Percentiles rank a stretch among this genome's conserved stretches.
Conservation (phyloP, 2,888 invertebrate genomes). For the Heteromurus nitidus region DNA sequence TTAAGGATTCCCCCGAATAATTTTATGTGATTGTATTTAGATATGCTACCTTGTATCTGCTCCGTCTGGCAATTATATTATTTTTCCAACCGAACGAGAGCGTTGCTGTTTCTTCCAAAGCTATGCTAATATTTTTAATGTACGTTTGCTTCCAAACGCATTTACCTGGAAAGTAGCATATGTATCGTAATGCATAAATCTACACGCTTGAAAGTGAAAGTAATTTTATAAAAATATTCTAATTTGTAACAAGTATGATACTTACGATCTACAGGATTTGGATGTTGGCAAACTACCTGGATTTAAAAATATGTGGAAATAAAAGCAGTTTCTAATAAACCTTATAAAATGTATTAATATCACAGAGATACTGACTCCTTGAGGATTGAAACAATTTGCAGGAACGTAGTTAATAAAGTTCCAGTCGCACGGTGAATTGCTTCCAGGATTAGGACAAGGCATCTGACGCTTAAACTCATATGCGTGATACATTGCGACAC, state of each 20-base stretch:
- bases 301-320: too few relatives aligned
- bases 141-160: neutral
- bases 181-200: too few relatives aligned
- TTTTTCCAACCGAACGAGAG: neutral
- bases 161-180: too few relatives aligned
- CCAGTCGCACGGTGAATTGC: conserved; percentile 12
- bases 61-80: neutral
- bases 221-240: neutral
- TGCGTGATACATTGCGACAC: conserved; percentile 4
- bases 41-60: conserved; percentile 8
- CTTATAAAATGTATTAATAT: neutral
- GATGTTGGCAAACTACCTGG: too few relatives aligned
- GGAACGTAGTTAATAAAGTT: conserved; percentile 30
- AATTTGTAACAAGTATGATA: too few relatives aligned
- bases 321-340: too few relatives aligned
- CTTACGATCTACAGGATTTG: too few relatives aligned
- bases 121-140: neutral
- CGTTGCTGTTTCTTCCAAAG: neutral
- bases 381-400: conserved; percentile 27
- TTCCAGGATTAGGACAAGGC: neutral
- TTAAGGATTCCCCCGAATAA: too few relatives aligned
- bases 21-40: too few relatives aligned
- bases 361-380: conserved; percentile 14
- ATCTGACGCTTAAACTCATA: conserved; percentile 34
- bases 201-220: too few relatives aligned